Evolutionary conservation across 2,797 vertebrate species (phyloP).

Genomic region (Uromys caudimaculatus): DNA sequence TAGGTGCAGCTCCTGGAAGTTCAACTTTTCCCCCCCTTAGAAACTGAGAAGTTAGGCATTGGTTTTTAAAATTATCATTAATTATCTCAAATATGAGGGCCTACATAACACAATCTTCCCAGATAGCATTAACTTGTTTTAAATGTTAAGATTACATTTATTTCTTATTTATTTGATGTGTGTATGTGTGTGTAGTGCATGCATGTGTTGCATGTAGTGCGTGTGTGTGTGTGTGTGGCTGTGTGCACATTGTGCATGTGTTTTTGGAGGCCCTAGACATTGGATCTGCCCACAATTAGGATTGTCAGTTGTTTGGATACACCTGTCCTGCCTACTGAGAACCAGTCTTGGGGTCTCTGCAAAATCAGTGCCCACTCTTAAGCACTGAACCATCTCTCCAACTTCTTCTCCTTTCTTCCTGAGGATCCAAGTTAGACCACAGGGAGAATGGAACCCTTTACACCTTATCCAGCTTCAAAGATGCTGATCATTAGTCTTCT

Average conservation of each 20-base stretch:
- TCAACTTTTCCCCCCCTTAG: too few relatives aligned
- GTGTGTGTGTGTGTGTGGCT: not conserved
- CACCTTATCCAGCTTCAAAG: not conserved
- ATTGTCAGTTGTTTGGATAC: not conserved
- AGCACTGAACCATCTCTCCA: too few relatives aligned
- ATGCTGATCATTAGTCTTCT: not conserved
- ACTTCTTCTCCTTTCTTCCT: conserved; percentile 3
- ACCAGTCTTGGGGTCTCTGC: not conserved
- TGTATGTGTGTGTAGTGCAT: not conserved
- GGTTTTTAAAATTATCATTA: not conserved
- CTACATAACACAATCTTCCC: not conserved
- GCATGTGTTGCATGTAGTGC: not conserved
- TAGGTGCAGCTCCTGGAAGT: not conserved
- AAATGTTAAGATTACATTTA: too few relatives aligned
- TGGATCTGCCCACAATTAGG: not conserved
- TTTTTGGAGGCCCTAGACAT: not conserved
- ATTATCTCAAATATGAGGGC: not conserved
- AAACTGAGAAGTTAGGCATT: not conserved
- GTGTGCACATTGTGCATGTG: not conserved
- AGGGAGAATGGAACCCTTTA: conserved; percentile 30
- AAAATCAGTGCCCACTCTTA: not conserved
- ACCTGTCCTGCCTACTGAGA: not conserved
- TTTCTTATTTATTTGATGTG: not conserved
- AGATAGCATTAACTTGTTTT: not conserved
- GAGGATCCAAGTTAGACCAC: conserved; percentile 9